Evolutionary conservation across 2,888 invertebrate species (phyloP).

Genomic region (Camponotus fellah): DNA sequence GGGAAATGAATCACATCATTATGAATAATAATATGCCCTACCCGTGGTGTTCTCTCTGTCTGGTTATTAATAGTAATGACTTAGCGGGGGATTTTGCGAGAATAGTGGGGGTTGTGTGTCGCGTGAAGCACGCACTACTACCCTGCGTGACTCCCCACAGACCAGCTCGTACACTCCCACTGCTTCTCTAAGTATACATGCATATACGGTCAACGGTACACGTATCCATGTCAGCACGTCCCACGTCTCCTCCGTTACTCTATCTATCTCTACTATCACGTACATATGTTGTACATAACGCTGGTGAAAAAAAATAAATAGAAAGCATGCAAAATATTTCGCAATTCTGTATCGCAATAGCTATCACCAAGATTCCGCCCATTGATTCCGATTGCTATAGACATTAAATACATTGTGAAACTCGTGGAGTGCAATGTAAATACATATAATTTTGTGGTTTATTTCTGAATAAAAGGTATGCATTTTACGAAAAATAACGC

Average conservation of each 20-base stretch:
- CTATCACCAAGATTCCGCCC: conserved; percentile 56
- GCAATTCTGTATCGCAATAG: conserved; percentile 64
- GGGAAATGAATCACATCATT: conserved; percentile 82
- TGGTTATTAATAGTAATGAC: conserved; percentile 82
- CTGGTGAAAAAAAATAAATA: conserved; percentile 16
- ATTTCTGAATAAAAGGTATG: conserved; percentile 53
- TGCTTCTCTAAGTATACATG: conserved; percentile 57
- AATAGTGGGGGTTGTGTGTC: conserved; percentile 73
- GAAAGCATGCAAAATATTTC: conserved; percentile 72
- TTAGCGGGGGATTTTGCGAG: conserved; percentile 77
- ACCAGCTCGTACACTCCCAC: conserved; percentile 56
- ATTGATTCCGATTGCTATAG: conserved; percentile 69
- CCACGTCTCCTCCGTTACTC: conserved; percentile 33
- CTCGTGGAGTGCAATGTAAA: conserved; percentile 60
- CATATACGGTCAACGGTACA: conserved; percentile 39
- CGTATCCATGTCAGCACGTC: conserved; percentile 54
- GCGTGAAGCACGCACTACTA: conserved; percentile 82
- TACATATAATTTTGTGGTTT: conserved; percentile 59
- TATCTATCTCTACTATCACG: conserved; percentile 49
- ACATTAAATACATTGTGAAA: conserved; percentile 61
- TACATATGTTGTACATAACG: conserved; percentile 48
- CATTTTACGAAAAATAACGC: conserved; percentile 61
- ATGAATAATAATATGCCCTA: conserved; percentile 81
- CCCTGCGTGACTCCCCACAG: conserved; percentile 61
- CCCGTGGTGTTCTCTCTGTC: conserved; percentile 77